A percentile compares a stretch with the other conserved stretches of the same genome.
Conservation (phyloP, 2,888 invertebrate species). For the Lumbricus terrestris region DNA sequence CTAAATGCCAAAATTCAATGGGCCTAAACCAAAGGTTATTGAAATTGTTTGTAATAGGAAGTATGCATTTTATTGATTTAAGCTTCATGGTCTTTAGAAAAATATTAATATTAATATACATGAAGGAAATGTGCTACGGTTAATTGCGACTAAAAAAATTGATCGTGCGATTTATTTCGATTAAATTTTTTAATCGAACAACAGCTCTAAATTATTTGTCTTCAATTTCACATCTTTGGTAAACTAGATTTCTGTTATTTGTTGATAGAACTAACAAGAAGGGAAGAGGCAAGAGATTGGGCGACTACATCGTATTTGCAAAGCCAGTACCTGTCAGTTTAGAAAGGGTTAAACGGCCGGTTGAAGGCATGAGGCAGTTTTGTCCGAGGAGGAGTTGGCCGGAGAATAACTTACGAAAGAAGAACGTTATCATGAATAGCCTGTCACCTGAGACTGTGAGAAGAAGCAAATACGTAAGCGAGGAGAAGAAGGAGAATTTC, state of each 20-base stretch:
- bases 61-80: too few relatives aligned
- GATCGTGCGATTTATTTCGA: too few relatives aligned
- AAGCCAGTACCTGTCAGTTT: neutral
- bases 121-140: too few relatives aligned
- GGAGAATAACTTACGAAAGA: neutral
- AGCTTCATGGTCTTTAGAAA: too few relatives aligned
- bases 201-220: neutral
- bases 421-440: neutral
- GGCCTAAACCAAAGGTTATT: too few relatives aligned
- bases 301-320: neutral
- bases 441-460: neutral
- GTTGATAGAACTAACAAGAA: neutral
- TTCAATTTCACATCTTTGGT: neutral
- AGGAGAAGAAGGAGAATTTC: neutral
- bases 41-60: too few relatives aligned
- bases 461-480: neutral
- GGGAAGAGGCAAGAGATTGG: neutral
- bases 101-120: too few relatives aligned
- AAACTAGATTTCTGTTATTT: neutral
- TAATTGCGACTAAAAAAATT: too few relatives aligned
- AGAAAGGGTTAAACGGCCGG: neutral
- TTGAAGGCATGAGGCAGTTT: neutral
- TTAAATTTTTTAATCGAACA: too few relatives aligned
- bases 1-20: too few relatives aligned
- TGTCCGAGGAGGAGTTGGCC: constrained; percentile 15